These are phyloP conservation scores for Protaetia brevitarsis DNA, from an alignment of 1,140 invertebrate species.

Conservation along the genomic window DNA sequence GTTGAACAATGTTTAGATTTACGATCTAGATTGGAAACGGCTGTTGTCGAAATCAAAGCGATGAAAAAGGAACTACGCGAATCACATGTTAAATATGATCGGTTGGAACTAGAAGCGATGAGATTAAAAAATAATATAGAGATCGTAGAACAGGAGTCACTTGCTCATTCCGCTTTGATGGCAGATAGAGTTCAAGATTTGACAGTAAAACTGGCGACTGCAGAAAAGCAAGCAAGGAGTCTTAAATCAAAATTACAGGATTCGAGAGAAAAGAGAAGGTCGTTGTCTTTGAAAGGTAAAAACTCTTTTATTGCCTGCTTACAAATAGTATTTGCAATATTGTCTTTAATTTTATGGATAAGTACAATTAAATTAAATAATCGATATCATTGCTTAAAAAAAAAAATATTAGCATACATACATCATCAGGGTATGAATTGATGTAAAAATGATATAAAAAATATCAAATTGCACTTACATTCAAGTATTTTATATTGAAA, in stretches of 20 bases:
- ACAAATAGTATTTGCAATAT: too few species aligned
- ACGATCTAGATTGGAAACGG: slow-evolving; percentile 73
- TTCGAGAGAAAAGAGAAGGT: slow-evolving; percentile 71
- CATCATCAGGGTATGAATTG: too few species aligned
- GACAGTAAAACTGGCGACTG: slow-evolving; percentile 72
- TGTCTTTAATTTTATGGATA: too few species aligned
- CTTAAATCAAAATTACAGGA: slow-evolving; percentile 79
- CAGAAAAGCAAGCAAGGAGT: slow-evolving; percentile 78
- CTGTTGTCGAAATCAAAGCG: slow-evolving; percentile 74
- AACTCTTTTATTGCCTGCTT: too few species aligned
- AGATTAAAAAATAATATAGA: slow-evolving; percentile 71
- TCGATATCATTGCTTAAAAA: too few species aligned
- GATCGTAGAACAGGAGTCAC: slow-evolving; percentile 64
- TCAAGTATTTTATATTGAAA: too few species aligned
- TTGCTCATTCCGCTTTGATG: slow-evolving; percentile 74
- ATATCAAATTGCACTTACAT: too few species aligned
- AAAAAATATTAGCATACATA: too few species aligned
- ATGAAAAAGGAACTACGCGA: slow-evolving; percentile 80
- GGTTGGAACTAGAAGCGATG: slow-evolving; percentile 71
- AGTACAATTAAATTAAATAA: too few species aligned
- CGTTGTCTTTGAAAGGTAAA: slow-evolving; percentile 74
- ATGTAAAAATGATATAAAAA: too few species aligned
- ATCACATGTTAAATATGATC: slow-evolving; percentile 74
- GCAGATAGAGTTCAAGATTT: slow-evolving; percentile 80
- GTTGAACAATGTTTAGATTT: slow-evolving; percentile 78